Base-by-base conservation (phyloP, 2,113 vertebrate genomes). In the Haemorhous mexicanus region DNA sequence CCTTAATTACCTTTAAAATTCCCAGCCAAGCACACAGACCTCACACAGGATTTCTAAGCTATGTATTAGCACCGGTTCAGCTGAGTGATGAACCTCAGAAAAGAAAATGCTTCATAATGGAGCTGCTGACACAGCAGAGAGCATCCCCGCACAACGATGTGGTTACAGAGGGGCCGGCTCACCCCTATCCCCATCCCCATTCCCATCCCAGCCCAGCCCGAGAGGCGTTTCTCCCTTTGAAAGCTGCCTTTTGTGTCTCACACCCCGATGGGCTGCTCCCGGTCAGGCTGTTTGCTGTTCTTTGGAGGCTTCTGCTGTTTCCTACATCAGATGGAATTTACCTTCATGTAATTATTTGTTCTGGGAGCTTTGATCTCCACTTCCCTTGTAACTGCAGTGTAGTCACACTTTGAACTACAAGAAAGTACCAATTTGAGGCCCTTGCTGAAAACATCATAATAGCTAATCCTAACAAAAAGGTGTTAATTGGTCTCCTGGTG, bases 401-500 rank as follows among this genome's bases (percentile, higher is more conserved):
- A 96, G 87, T 92, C 93, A 86, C 83, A 94, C 97, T 96, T 96
- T 94, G 95, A 97, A 95, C 91, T 96, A 94, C 95, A 93, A 96
- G 86, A 93, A 84, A 90, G 73, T 77, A 92, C 64, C 93, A 94
- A 96, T 95, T 96, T 95, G 96, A 97, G 89, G 95, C 94, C 87
- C 84, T 97, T 91, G 89, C 88, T 95, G 83, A 89, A 97, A 97
- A 97, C 87, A 89, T 66, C 88, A 84, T 93, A 96, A 95, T 84
- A 85, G 72, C 94, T 97, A 97, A 97, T 97, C 92, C 93, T 92
- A 69, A 91, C 95, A 97, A 96, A 72, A 94, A 97, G 94, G 97
- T 97, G 97, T 95, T 98, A 98, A 98, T 96, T 93, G 94, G 94
- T 88, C 96, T 97, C 96, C 93, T 93, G 97, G 82, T 74, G 94